Evolutionary conservation across 2,113 vertebrate species (phyloP).

Genomic region (Brienomyrus longianalis): DNA sequence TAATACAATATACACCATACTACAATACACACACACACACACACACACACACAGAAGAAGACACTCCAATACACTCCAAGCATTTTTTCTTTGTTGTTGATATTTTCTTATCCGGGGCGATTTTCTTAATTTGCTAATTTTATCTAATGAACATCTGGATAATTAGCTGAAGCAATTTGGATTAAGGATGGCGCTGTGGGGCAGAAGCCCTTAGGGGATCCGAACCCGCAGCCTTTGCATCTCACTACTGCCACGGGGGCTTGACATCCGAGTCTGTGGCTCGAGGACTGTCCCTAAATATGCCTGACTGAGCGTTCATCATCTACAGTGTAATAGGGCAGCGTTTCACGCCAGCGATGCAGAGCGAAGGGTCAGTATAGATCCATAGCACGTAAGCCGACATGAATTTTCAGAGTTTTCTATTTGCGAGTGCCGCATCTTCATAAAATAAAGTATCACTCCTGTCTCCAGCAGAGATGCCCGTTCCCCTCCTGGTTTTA

Average conservation of each 20-base stretch:
- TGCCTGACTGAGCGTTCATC: neutral
- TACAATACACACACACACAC: neutral
- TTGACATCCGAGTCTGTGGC: neutral
- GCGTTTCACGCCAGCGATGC: neutral
- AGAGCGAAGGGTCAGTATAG: neutral
- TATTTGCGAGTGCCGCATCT: neutral
- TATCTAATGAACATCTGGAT: neutral
- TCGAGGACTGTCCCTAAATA: neutral
- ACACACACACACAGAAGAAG: neutral
- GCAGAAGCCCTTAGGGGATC: neutral
- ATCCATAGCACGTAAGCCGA: neutral
- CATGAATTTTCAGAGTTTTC: neutral
- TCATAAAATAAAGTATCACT: slow-evolving; percentile 26
- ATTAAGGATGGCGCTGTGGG: neutral
- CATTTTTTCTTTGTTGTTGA: neutral
- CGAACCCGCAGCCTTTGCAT: neutral
- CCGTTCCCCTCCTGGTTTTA: slow-evolving; percentile 64
- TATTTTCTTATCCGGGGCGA: neutral
- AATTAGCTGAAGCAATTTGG: slow-evolving; percentile 8
- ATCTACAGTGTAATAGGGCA: neutral
- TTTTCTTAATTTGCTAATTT: slow-evolving; percentile 1
- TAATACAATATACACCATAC: neutral
- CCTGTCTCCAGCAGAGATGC: slow-evolving; percentile 10
- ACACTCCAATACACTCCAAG: neutral
- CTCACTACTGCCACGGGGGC: neutral